Base-by-base conservation (phyloP, 2,888 invertebrate species). In the Drosophila ezoana region DNA sequence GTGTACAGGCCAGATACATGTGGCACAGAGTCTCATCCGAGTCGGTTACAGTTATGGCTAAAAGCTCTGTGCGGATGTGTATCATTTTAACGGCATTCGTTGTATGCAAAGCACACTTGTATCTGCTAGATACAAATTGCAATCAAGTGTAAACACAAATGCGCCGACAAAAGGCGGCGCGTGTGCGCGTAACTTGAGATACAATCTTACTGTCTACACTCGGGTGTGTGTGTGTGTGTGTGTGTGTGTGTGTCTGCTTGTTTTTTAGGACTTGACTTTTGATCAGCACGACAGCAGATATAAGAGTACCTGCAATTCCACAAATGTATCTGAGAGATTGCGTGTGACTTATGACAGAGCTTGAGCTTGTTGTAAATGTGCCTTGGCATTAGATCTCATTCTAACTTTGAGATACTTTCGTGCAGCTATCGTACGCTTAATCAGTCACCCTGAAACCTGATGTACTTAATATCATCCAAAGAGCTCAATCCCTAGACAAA, bases 91-190 rank as follows among this genome's bases (percentile, higher is more conserved):
- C 78, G 78, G 78, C 72, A 72, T 57, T 61, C 54, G 76, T 78
- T 69, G 75, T 76, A 76, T 78, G 68, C 68, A 68, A 78, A 65
- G 58, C 78, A 74, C 67, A 74, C 61, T 48, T 76, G 65, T 81
- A 81, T 84, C 85, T 67, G 52, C 68, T 59, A 81, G 73, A 76
- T 77, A 79, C 80, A 62, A 80, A 72, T 66, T 83, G 79, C 87
- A 86, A 86, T 83, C 74, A 83, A 69, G 68, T 86, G 86, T 79
- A 76, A 80, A 82, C 62, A 77, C 63, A 81, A 72, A 69, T 75
- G 76, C 57, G 76, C 76, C 76, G 76, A 66, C 73, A 74, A 58
- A 72, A 67, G 63, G 59, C 66, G 61, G 71, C 62, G 66, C 72
- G 62, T 76, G 67, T 72, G 67, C 76, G 68, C 72, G 76, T 76